phyloP scores from a whole-genome alignment of 2,888 invertebrate species.

The Smittia sp. region DNA sequence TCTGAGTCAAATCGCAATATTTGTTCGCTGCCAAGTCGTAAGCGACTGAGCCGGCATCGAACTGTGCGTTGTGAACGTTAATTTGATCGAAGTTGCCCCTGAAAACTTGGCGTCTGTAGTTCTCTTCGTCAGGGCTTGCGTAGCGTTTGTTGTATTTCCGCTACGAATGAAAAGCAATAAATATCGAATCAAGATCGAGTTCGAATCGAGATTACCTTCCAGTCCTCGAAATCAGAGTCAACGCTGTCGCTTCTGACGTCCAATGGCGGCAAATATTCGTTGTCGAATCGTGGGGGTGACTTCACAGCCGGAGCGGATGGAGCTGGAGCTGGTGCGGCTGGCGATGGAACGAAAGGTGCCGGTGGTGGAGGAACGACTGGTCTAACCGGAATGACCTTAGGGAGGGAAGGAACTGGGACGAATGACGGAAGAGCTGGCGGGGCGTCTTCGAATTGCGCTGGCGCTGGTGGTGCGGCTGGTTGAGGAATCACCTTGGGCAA shows the following conservation, averaged over 20 bases:
- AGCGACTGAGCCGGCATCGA: neutral
- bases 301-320: neutral
- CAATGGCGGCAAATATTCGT: conserved; percentile 23
- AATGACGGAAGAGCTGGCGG: conserved; percentile 20
- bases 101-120: conserved; percentile 1
- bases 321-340: neutral
- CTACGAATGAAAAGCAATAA: neutral
- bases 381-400: conserved; percentile 9
- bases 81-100: neutral
- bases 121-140: conserved; percentile 7
- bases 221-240: neutral
- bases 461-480: neutral
- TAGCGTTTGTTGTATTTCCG: conserved; percentile 23
- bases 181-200: neutral
- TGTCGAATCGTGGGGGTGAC: neutral
- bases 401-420: conserved; percentile 9
- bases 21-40: neutral
- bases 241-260: neutral
- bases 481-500: too few species aligned
- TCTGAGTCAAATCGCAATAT: conserved; percentile 4
- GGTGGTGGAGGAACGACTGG: neutral
- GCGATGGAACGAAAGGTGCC: neutral
- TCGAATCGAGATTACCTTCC: conserved; percentile 3
- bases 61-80: neutral
- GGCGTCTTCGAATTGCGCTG: neutral